Evolutionary conservation across 2,888 invertebrate genomes (phyloP).

Genomic region (Mythimna pallens): DNA sequence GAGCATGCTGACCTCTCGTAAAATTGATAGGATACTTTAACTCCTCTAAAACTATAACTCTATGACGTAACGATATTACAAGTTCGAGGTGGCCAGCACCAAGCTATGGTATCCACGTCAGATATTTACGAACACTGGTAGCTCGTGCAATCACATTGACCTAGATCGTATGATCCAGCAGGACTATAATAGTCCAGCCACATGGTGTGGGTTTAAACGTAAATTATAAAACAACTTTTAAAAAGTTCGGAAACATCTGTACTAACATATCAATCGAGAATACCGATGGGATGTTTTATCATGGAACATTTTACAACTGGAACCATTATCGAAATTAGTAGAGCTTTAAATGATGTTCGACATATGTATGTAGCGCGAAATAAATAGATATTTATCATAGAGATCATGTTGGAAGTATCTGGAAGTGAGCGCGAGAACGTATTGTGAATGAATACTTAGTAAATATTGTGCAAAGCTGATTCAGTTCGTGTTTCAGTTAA

Average conservation of each 20-base stretch:
- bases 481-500: constrained; percentile 31
- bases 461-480: constrained; percentile 44
- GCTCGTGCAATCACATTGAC: constrained; percentile 77
- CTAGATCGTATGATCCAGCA: constrained; percentile 66
- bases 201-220: constrained; percentile 54
- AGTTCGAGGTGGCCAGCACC: constrained; percentile 52
- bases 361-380: constrained; percentile 18
- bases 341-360: constrained; percentile 46
- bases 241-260: constrained; percentile 64
- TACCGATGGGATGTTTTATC: constrained; percentile 37
- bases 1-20: constrained; percentile 44
- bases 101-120: constrained; percentile 66
- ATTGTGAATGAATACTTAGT: constrained; percentile 24
- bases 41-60: constrained; percentile 16
- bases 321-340: constrained; percentile 60
- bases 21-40: constrained; percentile 33
- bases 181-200: constrained; percentile 63
- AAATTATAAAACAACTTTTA: constrained; percentile 52
- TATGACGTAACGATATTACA: constrained; percentile 39
- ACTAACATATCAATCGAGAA: constrained; percentile 60
- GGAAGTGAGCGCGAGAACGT: background rate
- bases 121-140: constrained; percentile 72
- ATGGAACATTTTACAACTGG: constrained; percentile 52
- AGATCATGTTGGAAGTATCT: constrained; percentile 28
- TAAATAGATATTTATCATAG: constrained; percentile 42